A percentile compares a stretch with the other conserved stretches of the same genome.
Evolutionary conservation across 2,797 vertebrate species (phyloP).

Genomic region (Chelon labrosus): DNA sequence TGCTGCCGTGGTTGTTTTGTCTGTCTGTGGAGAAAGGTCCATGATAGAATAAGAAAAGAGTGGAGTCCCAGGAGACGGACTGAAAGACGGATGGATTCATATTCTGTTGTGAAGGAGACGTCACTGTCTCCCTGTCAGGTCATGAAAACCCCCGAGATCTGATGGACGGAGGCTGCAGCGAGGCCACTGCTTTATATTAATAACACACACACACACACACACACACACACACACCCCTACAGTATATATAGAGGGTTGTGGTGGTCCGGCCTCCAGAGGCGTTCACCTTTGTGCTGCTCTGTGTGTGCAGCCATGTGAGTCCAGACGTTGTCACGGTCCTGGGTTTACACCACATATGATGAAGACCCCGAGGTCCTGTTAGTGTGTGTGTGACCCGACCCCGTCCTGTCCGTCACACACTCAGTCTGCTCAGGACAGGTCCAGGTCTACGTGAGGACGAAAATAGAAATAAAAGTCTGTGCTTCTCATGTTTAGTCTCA

Average conservation of each 20-base stretch:
- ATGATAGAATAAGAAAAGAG: conserved; percentile 20
- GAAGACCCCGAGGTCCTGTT: conserved; percentile 45
- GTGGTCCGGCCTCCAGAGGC: conserved; percentile 12
- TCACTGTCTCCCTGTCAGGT: conserved; percentile 52
- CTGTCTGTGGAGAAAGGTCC: background rate
- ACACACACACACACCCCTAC: no score
- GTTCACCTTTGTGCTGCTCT: conserved; percentile 12
- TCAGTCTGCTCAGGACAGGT: no score
- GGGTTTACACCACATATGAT: conserved; percentile 32
- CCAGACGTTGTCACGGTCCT: conserved; percentile 45
- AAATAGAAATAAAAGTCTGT: no score
- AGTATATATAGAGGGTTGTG: background rate
- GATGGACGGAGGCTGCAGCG: conserved; percentile 21
- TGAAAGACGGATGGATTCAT: conserved; percentile 30
- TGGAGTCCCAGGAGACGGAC: conserved; percentile 22
- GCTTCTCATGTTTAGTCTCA: no score
- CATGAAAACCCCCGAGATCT: conserved; percentile 23
- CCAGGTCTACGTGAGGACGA: no score
- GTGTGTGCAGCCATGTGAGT: conserved; percentile 50
- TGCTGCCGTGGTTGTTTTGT: conserved; percentile 35
- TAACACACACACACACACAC: no score
- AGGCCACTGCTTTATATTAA: background rate
- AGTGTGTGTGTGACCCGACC: conserved; percentile 1
- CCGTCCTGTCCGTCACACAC: background rate
- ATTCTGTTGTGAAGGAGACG: conserved; percentile 44